Base-by-base conservation (phyloP, 2,797 vertebrate genomes). In the Betta splendens region DNA sequence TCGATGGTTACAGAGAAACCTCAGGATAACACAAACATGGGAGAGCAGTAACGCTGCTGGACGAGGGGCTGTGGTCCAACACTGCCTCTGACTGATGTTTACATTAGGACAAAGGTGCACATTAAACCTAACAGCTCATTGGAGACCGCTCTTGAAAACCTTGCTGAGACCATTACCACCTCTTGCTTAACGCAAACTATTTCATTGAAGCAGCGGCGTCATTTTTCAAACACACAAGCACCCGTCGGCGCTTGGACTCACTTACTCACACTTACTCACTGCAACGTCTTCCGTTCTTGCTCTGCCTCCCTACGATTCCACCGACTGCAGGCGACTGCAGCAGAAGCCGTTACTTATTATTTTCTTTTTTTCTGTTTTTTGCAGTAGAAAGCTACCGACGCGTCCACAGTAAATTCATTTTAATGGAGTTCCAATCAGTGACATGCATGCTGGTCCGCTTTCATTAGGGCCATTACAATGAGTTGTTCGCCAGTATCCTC, bases 121-220 rank as follows among this genome's bases (percentile, higher is more conserved):
- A 26, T 21, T 33, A 33, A 45, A 64, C 33, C 38, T 56, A 64
- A 35, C 50, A 39, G 20, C 40, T n/a, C 5, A 0, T 33, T 8
- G 18, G 43, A 53, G 42, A 64, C 54, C 12, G 25, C 0, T 0
- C 18, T 63, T 52, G 63, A 67, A 54, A n/a, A 49, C 32, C 47
- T 54, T 13, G 2, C 44, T 37, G 56, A 48, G 31, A 38, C 42
- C 55, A 52, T 55, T 49, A 52, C 61, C 18, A 21, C 37, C 51
- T 49, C 42, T 21, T 39, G 9, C 54, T 71, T 33, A 26, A 49
- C 22, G 9, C 55, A 51, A 36, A 18, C 22, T 35, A 11, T 57
- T 65, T 63, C 37, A 50, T 26, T 59, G 15, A n/a, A 48, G 18
- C 40, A 43, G 37, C 66, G 26, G 33, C 31, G 59, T 31, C 23